Conservation (phyloP, 2,113 vertebrate species). For the Osmerus eperlanus region DNA sequence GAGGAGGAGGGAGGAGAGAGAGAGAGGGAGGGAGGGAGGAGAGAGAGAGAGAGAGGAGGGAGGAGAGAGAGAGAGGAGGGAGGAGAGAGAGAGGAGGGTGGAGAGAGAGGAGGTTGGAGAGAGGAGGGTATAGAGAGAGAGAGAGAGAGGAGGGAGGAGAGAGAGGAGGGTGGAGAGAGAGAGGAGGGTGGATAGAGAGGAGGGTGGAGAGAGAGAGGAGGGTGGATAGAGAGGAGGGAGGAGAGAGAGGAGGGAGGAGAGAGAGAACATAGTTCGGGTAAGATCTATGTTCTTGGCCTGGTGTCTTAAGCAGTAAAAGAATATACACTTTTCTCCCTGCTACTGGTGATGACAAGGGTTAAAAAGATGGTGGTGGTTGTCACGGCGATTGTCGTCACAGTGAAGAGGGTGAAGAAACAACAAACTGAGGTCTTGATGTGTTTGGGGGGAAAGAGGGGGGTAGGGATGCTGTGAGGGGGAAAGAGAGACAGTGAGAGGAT, state of each 20-base stretch:
- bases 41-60: constrained; percentile 2
- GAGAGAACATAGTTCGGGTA: not conserved
- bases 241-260: not conserved
- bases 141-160: constrained; percentile 4
- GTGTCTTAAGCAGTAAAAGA: not conserved
- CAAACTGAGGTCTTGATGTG: too few species aligned
- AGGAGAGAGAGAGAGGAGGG: not conserved
- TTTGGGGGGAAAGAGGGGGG: too few species aligned
- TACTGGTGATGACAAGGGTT: too few species aligned
- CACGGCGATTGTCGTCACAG: too few species aligned
- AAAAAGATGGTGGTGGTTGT: too few species aligned
- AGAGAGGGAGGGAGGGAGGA: too few species aligned
- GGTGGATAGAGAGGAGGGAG: not conserved
- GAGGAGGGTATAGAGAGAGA: constrained; percentile 16
- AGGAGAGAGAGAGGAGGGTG: constrained; percentile 27
- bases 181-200: constrained; percentile 23
- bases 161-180: constrained; percentile 21
- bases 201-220: not conserved
- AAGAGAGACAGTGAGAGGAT: too few species aligned
- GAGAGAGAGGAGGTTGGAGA: too few species aligned
- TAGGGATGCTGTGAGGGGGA: too few species aligned
- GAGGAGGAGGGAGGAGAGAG: constrained; percentile 12
- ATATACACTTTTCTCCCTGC: too few species aligned
- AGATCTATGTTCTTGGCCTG: not conserved
- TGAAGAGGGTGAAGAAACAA: too few species aligned